Conservation (phyloP, 2,113 vertebrate genomes). For the Capreolus pygargus region DNA sequence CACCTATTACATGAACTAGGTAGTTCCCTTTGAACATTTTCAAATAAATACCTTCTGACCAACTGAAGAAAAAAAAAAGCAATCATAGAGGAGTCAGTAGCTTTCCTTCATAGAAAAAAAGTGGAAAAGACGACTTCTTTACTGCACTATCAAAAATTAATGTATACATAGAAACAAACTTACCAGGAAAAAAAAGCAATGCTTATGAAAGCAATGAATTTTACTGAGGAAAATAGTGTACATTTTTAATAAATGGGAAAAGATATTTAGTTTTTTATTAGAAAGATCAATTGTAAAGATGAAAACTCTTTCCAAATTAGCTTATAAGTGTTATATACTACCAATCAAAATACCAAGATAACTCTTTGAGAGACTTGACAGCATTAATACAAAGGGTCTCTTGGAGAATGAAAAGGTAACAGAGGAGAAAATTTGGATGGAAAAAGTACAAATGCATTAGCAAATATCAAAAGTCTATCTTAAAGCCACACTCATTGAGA, state of each 20-base stretch:
- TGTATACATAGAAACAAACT: background rate
- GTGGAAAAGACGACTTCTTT: background rate
- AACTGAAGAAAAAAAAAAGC: background rate
- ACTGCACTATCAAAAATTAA: background rate
- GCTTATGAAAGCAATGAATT: background rate
- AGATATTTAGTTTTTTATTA: background rate
- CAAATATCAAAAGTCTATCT: background rate
- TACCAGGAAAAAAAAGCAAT: background rate
- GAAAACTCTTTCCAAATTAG: background rate
- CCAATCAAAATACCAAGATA: background rate
- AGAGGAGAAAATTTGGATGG: background rate
- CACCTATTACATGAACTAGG: background rate
- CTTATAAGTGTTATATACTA: background rate
- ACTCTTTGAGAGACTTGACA: background rate
- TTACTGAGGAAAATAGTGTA: background rate
- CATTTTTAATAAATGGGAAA: background rate
- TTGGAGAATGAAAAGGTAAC: background rate
- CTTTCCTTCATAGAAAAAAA: background rate
- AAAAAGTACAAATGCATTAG: background rate
- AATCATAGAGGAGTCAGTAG: background rate
- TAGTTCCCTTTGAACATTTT: background rate
- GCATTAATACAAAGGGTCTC: background rate
- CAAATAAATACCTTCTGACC: background rate
- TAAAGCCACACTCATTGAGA: background rate
- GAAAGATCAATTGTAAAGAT: background rate